Evolutionary conservation across 2,888 invertebrate species (phyloP), one percentile per base, ranked within the genome.

Genomic region (Sinodicranocentrus sp.): DNA sequence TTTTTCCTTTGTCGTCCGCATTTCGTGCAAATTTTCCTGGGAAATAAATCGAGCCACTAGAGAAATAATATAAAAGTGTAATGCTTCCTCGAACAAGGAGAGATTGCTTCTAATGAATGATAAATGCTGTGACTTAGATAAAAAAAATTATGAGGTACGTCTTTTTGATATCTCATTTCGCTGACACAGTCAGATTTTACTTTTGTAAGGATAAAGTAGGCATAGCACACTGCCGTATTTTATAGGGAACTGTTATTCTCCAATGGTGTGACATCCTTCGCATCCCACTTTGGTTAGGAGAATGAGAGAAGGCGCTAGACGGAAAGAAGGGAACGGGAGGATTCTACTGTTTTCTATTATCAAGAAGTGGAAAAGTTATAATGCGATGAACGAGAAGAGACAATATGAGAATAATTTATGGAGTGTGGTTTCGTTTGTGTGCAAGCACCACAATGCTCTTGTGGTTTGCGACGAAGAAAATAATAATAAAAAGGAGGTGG

Each of bases 91-190:
- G 25, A 21, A n/a, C n/a, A n/a, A 33, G 33, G 33, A 6, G 3
- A 48, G 48, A 15, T n/a, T n/a, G 17, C 33, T 19, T 39, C 54
- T 54, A 76, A 76, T 65, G 54, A 76, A 76, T 76, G 76, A 76
- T 76, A 65, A 75, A 75, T 75, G 75, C n/a, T 33, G 17, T 25
- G 33, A 26, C 39, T 48, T 48, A 48, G 2, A 5, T n/a, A n/a
- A n/a, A 48, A 48, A 39, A 48, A 48, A n/a, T 3, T 48, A 15
- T 5, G 39, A 39, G 39, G 13, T 10, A 19, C 8, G 59, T 52
- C 59, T 59, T 71, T 71, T 72, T 59, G 48, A 73, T 75, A 63
- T 75, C 63, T 75, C 75, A 75, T 75, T 75, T 75, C 19, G 21
- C 48, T 63, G 75, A 63, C 75, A 63, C 48, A n/a, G n/a, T n/a